Evolutionary conservation across 2,797 vertebrate genomes (phyloP).

Genomic region (Phoebastria nigripes): DNA sequence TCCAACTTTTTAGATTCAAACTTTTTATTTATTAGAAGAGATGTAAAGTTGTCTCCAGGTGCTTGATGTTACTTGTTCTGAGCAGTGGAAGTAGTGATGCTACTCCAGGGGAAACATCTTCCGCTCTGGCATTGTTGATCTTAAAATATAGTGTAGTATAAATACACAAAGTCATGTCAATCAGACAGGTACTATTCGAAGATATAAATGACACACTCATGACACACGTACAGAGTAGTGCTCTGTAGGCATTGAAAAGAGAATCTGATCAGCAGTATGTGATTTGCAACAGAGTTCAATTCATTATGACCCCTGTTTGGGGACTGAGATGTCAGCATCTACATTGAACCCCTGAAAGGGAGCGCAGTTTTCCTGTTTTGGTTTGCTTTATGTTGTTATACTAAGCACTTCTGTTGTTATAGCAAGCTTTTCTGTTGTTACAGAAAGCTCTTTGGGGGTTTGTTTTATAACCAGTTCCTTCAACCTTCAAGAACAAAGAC

Average conservation of each 20-base stretch:
- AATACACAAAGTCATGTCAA: not conserved
- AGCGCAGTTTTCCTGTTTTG: not conserved
- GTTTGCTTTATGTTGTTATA: not conserved
- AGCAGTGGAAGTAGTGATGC: conserved; percentile 10
- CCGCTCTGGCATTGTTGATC: not conserved
- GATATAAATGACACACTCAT: not conserved
- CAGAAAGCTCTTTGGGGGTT: not conserved
- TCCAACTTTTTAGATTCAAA: conserved; percentile 55
- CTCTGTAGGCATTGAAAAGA: not conserved
- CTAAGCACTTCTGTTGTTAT: not conserved
- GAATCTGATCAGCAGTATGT: not conserved
- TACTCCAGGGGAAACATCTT: conserved; percentile 37
- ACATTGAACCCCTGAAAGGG: not conserved
- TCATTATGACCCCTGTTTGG: not conserved
- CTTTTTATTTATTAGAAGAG: conserved; percentile 58
- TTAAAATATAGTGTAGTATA: not conserved
- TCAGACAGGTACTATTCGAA: not conserved
- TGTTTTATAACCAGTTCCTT: not conserved
- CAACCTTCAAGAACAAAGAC: not conserved
- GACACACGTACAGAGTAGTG: not conserved
- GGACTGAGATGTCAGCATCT: not conserved
- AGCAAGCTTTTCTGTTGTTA: not conserved
- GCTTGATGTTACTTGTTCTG: conserved; percentile 19
- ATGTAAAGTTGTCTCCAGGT: not conserved
- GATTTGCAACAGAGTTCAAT: not conserved